A percentile compares a stretch with the other conserved stretches of the same genome.
Evolutionary conservation across 2,797 vertebrate genomes (phyloP).

Genomic region (Crocidura indochinensis): DNA sequence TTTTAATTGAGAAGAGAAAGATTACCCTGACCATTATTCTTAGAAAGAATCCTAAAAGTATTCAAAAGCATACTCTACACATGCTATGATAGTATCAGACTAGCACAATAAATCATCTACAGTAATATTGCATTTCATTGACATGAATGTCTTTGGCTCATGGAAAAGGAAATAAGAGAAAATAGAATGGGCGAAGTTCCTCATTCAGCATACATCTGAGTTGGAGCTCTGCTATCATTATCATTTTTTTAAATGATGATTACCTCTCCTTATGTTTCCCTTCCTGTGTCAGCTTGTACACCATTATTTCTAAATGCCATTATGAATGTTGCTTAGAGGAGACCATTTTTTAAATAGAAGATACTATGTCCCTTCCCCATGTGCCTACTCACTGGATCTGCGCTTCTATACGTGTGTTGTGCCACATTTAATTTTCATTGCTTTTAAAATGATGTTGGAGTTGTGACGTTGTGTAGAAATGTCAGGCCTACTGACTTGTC

Average conservation of each 20-base stretch:
- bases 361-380: neutral
- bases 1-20: conserved; percentile 75
- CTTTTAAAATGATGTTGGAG: conserved; percentile 57
- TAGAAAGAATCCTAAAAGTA: conserved; percentile 60
- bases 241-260: neutral
- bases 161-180: conserved; percentile 22
- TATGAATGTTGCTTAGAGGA: neutral
- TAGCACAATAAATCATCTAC: neutral
- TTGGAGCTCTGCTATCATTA: neutral
- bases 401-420: neutral
- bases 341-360: neutral
- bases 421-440: conserved; percentile 70
- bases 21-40: conserved; percentile 38
- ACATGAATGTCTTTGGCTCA: conserved; percentile 10
- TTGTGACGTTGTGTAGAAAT: conserved; percentile 70
- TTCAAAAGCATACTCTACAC: conserved; percentile 5
- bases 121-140: conserved; percentile 63
- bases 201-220: conserved; percentile 47
- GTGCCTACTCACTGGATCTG: neutral
- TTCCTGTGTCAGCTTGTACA: neutral
- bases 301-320: neutral
- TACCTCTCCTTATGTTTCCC: conserved; percentile 16
- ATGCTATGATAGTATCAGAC: neutral
- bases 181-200: conserved; percentile 12
- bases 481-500: conserved; percentile 67